Evolutionary conservation across 2,113 vertebrate species (phyloP).

Genomic region (Otolemur garnettii): DNA sequence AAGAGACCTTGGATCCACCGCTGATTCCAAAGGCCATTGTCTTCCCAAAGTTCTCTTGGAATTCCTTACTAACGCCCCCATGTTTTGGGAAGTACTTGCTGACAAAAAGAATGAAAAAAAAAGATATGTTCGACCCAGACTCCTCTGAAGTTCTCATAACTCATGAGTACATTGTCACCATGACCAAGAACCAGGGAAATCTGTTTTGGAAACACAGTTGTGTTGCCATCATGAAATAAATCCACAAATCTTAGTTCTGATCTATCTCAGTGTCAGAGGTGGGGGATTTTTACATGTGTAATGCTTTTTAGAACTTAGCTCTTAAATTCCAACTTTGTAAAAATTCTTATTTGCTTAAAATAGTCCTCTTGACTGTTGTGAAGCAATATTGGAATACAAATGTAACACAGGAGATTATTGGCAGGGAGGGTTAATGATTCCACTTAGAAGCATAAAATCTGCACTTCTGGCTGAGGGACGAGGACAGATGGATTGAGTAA

Average conservation of each 20-base stretch:
- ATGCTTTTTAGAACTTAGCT: conserved; percentile 72
- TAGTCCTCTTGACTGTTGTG: conserved; percentile 30
- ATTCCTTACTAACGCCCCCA: neutral
- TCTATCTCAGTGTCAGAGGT: conserved; percentile 14
- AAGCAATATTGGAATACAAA: conserved; percentile 23
- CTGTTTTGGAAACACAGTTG: neutral
- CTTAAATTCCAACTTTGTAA: conserved; percentile 55
- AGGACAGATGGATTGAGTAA: conserved; percentile 58
- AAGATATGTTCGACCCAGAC: neutral
- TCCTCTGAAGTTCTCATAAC: neutral
- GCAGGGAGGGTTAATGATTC: conserved; percentile 37
- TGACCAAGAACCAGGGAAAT: conserved; percentile 11
- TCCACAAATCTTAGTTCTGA: conserved; percentile 60
- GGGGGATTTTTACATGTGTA: conserved; percentile 65
- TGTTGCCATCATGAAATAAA: conserved; percentile 74
- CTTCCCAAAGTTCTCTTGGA: conserved; percentile 5
- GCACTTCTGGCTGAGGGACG: conserved; percentile 37
- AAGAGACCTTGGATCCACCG: neutral
- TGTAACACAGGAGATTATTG: conserved; percentile 22
- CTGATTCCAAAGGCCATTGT: neutral
- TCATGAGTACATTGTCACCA: conserved; percentile 15
- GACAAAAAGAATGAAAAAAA: neutral
- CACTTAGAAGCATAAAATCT: conserved; percentile 56
- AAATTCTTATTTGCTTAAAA: conserved; percentile 70
- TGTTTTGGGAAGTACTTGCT: conserved; percentile 48